Evolutionary conservation across 2,113 vertebrate genomes (phyloP), one percentile per base, ranked within the genome.

Genomic region (Chionodraco myersi): DNA sequence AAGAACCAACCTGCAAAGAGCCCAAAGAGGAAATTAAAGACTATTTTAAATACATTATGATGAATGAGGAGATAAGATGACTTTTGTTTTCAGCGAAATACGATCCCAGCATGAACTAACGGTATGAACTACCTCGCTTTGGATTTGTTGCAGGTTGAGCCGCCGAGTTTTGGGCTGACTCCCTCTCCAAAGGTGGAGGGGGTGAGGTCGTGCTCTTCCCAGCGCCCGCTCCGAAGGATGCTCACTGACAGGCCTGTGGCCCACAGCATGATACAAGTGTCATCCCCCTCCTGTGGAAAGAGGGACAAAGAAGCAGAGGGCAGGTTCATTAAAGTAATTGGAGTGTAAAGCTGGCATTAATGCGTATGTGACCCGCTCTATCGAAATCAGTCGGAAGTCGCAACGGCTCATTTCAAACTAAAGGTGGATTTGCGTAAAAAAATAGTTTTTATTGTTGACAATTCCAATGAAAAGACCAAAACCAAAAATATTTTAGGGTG

Each of bases 201-300:
- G 0, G 95, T 95, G 51, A 97, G 93, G 73, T 97, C 95, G 4
- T 95, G 69, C 1, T 81, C 86, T 0, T 94, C 90, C 94, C 93
- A 95, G 73, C 68, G 85, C 0, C 92, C 90, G 0, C 80, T 75
- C 6, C 87, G 77, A 1, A 87, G 91, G 30, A 94, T 90, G 52
- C 89, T 85, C 71, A 97, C 94, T 0, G 94, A 89, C 76, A 98
- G 92, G 59, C 94, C 90, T 30, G 89, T 89, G 0, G 97, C 97
- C 97, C 96, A 98, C 75, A 97, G 81, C 11, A 98, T 94, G 84
- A 98, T 96, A 54, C 94, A 94, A 5, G 94, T 80, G 0, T 72
- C 36, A 0, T 80, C 92, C 0, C 82, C 91, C 21, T 90, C 88
- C 93, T 94, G 79, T 0, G 8, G 1, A 11, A 6, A 48, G 14